Evolutionary conservation across 1,140 invertebrate genomes (phyloP), one percentile per base, ranked within the genome.

Genomic region (Ceratosolen fusciceps): DNA sequence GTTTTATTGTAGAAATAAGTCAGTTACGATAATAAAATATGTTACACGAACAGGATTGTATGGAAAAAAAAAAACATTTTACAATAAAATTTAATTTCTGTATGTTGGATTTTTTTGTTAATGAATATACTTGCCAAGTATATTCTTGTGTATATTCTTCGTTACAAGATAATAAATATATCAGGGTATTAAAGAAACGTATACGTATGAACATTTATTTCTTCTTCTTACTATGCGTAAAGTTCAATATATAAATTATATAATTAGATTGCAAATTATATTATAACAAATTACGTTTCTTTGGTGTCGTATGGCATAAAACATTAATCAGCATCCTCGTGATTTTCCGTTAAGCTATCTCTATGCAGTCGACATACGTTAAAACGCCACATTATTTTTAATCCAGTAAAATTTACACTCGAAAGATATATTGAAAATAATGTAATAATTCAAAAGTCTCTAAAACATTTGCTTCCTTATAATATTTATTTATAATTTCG

Each of bases 101-200:
- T 54, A 68, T 34, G 67, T 39, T 76, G 47, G 74, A 21, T 54
- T 37, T 70, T 43, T 81, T 52, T 54, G 68, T 68, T 76, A 19
- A 31, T 74, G 79, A 83, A 76, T 77, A 72, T 82, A 52, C 80
- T 80, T 82, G 77, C 82, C 72, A 77, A 62, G 74, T 81, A 67
- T 68, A 81, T 75, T 68, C 76, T 82, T 83, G 82, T 71, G 79
- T 85, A 85, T 85, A 85, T 84, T 86, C 85, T 84, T 81, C 31
- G 79, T 83, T 83, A 85, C 83, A 81, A 85, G 80, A 86, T 86
- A 79, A 73, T 47, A 78, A 85, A 79, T 83, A 39, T 85, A 84
- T 80, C 74, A 83, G 84, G 80, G 80, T 82, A 83, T 83, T 71
- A 74, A 81, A 82, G 82, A 82, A 76, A 70, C 56, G 81, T 75